These are phyloP conservation scores for Cordilura impudica DNA, from an alignment of 2,888 invertebrate species.

Conservation along the genomic window DNA sequence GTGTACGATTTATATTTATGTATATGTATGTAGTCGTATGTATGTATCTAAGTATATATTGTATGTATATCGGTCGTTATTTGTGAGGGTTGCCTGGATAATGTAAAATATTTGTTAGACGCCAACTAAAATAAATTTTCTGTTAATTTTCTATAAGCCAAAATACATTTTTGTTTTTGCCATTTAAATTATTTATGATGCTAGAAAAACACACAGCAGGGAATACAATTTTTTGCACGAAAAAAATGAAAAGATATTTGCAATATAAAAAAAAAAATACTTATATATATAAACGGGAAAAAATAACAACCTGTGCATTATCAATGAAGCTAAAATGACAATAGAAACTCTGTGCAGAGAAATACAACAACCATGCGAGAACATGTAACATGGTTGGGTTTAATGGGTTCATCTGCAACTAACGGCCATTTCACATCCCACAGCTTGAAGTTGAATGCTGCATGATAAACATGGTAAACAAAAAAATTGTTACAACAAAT, in stretches of 20 bases:
- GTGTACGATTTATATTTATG: neutral
- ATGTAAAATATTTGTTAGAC: conserved; percentile 37
- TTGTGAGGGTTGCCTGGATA: conserved; percentile 28
- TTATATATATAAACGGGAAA: conserved; percentile 7
- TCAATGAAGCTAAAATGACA: conserved; percentile 41
- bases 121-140: conserved; percentile 31
- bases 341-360: conserved; percentile 5
- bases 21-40: too few relatives aligned
- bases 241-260: conserved; percentile 51
- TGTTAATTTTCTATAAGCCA: conserved; percentile 35
- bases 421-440: conserved; percentile 47
- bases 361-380: conserved; percentile 7
- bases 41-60: neutral
- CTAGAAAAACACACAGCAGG: conserved; percentile 64
- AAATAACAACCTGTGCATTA: conserved; percentile 55
- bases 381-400: conserved; percentile 40
- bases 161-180: conserved; percentile 67
- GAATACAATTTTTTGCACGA: conserved; percentile 67
- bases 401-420: conserved; percentile 60
- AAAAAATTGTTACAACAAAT: conserved; percentile 50
- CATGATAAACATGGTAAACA: conserved; percentile 13
- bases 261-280: conserved; percentile 47
- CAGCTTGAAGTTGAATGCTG: neutral
- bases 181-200: conserved; percentile 73
- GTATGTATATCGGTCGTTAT: neutral